Evolutionary conservation across 2,113 vertebrate species (phyloP).

Genomic region (Anthoscopus minutus): DNA sequence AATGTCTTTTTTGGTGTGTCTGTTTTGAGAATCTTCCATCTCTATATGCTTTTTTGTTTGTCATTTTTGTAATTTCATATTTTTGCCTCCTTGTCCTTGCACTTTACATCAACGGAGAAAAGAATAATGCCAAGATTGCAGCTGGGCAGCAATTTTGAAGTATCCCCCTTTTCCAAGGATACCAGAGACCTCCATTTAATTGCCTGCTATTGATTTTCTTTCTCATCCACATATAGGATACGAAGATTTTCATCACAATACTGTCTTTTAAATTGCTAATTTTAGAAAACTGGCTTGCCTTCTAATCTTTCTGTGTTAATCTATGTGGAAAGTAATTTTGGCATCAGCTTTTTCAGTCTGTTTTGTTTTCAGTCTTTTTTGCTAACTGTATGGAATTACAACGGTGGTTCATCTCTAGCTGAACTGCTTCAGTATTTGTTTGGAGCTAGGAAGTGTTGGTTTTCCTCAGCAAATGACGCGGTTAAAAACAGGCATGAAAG

Average conservation of each 20-base stretch:
- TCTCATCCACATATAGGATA: neutral
- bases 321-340: neutral
- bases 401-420: neutral
- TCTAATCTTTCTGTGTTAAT: neutral
- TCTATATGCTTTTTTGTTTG: neutral
- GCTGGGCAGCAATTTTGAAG: neutral
- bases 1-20: neutral
- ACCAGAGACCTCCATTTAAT: neutral
- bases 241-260: neutral
- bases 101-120: neutral
- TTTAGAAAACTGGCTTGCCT: slow-evolving; percentile 9
- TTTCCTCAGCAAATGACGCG: neutral
- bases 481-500: neutral
- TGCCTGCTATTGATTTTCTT: neutral
- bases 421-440: neutral
- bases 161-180: neutral
- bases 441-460: neutral
- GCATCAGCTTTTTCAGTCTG: neutral
- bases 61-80: neutral
- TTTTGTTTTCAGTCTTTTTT: neutral
- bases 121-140: neutral
- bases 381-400: neutral
- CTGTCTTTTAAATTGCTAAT: neutral
- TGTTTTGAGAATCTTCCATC: neutral
- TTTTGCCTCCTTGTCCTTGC: neutral